Base-by-base conservation (phyloP, 1,140 invertebrate genomes). In the Drosophila leontia region DNA sequence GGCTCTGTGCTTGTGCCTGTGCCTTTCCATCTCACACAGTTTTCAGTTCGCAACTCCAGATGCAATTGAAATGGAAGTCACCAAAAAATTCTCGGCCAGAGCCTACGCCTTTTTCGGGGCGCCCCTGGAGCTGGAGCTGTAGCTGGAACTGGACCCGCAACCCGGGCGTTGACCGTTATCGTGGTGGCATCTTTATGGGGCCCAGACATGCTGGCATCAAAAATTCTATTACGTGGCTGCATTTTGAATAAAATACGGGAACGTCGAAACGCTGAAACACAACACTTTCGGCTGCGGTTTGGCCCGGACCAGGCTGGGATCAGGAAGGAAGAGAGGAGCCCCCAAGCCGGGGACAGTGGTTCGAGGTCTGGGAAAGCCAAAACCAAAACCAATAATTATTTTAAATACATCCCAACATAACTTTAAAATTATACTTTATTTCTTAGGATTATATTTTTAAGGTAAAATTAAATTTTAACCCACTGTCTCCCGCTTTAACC, bases 211-310 rank as follows among this genome's bases (percentile, higher is more conserved):
- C 85, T 81, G 85, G 85, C 85, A 88, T 88, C 85, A 88, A 88
- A 88, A 88, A 88, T 88, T 88, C 85, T 88, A 88, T 88, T 88
- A 88, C 85, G 78, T 88, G 80, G 84, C 85, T 90, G 80, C 81
- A 81, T 90, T 90, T 90, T 88, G 81, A 90, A 88, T 88, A 88
- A 88, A 90, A 88, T 90, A 88, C 84, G 80, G 77, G 76, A 76
- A 80, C 80, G 61, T 87, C 69, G 65, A 70, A 82, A 69, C 60
- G 67, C 72, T 87, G 84, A 87, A 87, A 87, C 84, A 87, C 84
- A 84, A 88, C 85, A 88, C 84, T 88, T 90, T 88, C 78, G 74
- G 69, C 85, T 90, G 85, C 63, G 84, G 84, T 87, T 67, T 70
- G 57, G 53, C 15, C 9, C 13, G 35, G 34, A 23, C 51, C 34